phyloP scores from a whole-genome alignment of 2,113 vertebrate genomes.

The Microtus oregoni region DNA sequence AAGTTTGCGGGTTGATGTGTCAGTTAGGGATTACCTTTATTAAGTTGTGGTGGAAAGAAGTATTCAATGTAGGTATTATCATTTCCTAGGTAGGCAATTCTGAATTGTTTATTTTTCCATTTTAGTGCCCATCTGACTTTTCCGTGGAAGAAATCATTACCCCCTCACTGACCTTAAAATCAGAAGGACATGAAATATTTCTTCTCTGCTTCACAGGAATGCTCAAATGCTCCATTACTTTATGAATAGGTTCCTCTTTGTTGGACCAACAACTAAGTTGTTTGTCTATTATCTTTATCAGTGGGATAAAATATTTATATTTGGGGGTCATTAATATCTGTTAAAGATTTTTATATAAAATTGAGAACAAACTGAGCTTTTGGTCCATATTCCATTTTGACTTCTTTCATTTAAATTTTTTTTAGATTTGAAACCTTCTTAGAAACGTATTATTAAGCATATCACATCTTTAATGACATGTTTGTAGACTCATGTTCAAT shows the following conservation, averaged over 20 bases:
- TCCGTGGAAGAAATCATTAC: background rate
- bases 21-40: background rate
- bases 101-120: conserved; percentile 70
- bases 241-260: conserved; percentile 81
- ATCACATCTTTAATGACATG: background rate
- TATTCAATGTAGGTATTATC: background rate
- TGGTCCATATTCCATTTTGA: conserved; percentile 1
- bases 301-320: background rate
- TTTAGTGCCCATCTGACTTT: conserved; percentile 88
- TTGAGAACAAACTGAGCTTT: background rate
- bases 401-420: background rate
- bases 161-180: conserved; percentile 84
- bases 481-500: background rate
- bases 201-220: conserved; percentile 93
- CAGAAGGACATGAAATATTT: conserved; percentile 88
- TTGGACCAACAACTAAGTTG: conserved; percentile 64
- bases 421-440: background rate
- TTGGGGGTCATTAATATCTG: background rate
- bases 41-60: background rate
- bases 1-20: background rate
- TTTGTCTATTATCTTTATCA: conserved; percentile 38
- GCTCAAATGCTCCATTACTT: conserved; percentile 77
- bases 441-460: background rate
- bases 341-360: conserved; percentile 3
- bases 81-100: background rate